Conservation (phyloP, 2,113 vertebrate genomes). For the Pyxicephalus adspersus region DNA sequence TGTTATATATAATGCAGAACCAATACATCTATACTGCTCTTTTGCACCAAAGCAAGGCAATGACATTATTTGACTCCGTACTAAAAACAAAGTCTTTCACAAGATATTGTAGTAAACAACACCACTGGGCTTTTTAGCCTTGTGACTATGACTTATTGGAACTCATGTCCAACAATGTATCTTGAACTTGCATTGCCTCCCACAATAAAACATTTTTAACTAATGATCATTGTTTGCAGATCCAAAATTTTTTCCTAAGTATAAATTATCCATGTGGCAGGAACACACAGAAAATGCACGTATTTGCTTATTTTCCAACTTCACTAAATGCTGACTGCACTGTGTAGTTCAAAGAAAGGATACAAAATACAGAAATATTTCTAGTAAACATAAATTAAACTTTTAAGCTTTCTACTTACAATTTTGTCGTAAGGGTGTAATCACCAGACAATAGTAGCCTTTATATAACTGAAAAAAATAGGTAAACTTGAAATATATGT, state of each 20-base stretch:
- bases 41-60: not conserved
- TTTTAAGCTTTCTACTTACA: slow-evolving; percentile 21
- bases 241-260: slow-evolving; percentile 10
- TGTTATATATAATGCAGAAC: no score
- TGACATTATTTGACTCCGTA: not conserved
- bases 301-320: slow-evolving; percentile 47
- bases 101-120: slow-evolving; percentile 11
- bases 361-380: slow-evolving; percentile 21
- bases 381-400: slow-evolving; percentile 25
- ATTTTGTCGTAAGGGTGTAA: slow-evolving; percentile 16
- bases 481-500: no score
- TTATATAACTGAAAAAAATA: slow-evolving; percentile 1
- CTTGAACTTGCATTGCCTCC: slow-evolving; percentile 25
- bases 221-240: slow-evolving; percentile 8
- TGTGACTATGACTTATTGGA: slow-evolving; percentile 40
- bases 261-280: slow-evolving; percentile 42
- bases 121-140: slow-evolving; percentile 9
- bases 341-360: slow-evolving; percentile 25
- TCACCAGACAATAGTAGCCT: not conserved
- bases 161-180: not conserved
- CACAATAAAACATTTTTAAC: slow-evolving; percentile 1
- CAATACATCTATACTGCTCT: no score
- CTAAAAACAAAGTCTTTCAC: not conserved
- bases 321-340: slow-evolving; percentile 45
- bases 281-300: slow-evolving; percentile 10